Evolutionary conservation across 92 coral and sea anemone genomes (phyloP).

Genomic region (Phenganax subtilis): DNA sequence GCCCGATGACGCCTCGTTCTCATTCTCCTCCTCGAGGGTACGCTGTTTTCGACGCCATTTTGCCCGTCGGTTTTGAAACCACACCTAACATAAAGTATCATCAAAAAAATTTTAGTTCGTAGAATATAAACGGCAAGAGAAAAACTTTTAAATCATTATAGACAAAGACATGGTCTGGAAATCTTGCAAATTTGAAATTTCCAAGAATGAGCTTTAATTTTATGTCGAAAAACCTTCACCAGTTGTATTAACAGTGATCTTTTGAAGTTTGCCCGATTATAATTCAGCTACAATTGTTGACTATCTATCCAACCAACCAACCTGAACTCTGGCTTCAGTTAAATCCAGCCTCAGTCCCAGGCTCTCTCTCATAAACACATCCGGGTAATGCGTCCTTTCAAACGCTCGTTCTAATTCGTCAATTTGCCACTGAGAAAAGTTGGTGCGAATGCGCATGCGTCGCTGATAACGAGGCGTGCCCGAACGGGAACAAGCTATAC

Average conservation of each 20-base stretch:
- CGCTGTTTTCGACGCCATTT: conserved; percentile 79
- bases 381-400: conserved; percentile 90
- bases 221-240: too few species aligned
- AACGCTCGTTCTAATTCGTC: conserved; percentile 96
- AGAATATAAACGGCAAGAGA: neutral
- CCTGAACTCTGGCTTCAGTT: conserved; percentile 99
- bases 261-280: too few species aligned
- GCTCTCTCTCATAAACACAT: conserved; percentile 97
- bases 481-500: conserved; percentile 52
- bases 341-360: conserved; percentile 84
- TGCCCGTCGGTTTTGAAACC: conserved; percentile 96
- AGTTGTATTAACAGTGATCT: too few species aligned
- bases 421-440: conserved; percentile 95
- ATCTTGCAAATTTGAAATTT: neutral
- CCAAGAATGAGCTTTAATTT: too few species aligned
- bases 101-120: neutral
- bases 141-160: neutral
- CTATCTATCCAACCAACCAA: conserved; percentile 15
- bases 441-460: conserved; percentile 92
- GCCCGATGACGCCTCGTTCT: neutral
- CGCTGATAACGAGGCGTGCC: conserved; percentile 60
- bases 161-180: neutral
- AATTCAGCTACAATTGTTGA: too few species aligned
- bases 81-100: conserved; percentile 57
- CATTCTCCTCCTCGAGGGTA: conserved; percentile 18